These are phyloP conservation scores for Podarcis muralis DNA, from an alignment of 2,113 vertebrate species.

Conservation along the genomic window DNA sequence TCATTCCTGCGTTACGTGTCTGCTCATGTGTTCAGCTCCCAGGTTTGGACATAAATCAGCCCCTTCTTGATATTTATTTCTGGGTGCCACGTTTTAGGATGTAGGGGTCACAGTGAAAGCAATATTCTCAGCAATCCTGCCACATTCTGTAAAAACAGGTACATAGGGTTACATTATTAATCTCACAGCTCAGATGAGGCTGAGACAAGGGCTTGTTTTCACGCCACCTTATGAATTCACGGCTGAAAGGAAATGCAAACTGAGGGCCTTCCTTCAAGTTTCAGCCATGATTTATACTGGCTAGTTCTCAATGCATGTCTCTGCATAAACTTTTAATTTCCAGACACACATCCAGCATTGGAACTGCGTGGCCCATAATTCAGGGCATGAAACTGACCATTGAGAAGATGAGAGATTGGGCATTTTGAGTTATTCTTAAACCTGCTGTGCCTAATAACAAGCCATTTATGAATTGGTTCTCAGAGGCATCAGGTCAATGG, in stretches of 20 bases:
- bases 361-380: not conserved
- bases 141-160: not conserved
- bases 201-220: not conserved
- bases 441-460: not conserved
- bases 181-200: not conserved
- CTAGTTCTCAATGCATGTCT: not conserved
- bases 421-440: not conserved
- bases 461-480: not conserved
- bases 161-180: not conserved
- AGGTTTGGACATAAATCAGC: too few species aligned
- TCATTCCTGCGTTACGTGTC: not conserved
- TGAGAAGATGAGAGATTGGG: not conserved
- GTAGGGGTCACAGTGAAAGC: not conserved
- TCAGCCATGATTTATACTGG: not conserved
- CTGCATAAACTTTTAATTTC: not conserved
- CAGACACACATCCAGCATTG: not conserved
- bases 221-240: not conserved
- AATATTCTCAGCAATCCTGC: not conserved
- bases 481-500: too few species aligned
- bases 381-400: not conserved
- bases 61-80: too few species aligned
- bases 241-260: not conserved
- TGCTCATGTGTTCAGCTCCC: too few species aligned
- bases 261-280: not conserved
- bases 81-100: not conserved